phyloP scores from a whole-genome alignment of 2,888 invertebrate genomes.

The Cantharis flavilabris region DNA sequence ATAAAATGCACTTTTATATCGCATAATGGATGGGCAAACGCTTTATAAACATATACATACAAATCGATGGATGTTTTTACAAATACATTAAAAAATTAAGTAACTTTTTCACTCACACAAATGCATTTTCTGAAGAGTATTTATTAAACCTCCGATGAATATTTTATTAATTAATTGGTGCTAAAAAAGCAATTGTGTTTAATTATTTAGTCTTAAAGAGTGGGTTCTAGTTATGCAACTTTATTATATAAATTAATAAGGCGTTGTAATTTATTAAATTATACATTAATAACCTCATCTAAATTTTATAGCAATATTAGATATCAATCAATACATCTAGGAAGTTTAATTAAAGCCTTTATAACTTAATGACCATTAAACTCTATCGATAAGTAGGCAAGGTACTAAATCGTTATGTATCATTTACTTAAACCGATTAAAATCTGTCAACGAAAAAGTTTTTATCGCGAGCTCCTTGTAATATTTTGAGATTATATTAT shows the following conservation, averaged over 20 bases:
- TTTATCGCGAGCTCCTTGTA: background rate
- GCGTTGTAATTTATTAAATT: background rate
- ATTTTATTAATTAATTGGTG: background rate
- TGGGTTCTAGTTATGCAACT: background rate
- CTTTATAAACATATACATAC: background rate
- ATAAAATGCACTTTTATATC: conserved; percentile 14
- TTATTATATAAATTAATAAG: background rate
- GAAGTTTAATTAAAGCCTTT: background rate
- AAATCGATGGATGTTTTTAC: background rate
- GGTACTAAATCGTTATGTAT: background rate
- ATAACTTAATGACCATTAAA: background rate
- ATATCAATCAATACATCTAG: background rate
- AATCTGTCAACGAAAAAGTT: background rate
- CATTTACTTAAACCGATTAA: background rate
- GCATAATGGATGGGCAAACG: background rate
- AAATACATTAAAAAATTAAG: background rate
- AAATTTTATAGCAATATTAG: background rate
- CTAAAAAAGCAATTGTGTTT: background rate
- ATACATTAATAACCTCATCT: background rate
- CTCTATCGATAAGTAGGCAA: background rate
- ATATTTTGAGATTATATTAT: background rate
- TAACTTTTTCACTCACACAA: background rate
- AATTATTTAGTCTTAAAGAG: background rate
- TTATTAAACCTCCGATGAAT: background rate
- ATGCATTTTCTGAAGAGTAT: background rate